Base-by-base conservation (phyloP, 2,113 vertebrate genomes). In the Nothoprocta pentlandii region DNA sequence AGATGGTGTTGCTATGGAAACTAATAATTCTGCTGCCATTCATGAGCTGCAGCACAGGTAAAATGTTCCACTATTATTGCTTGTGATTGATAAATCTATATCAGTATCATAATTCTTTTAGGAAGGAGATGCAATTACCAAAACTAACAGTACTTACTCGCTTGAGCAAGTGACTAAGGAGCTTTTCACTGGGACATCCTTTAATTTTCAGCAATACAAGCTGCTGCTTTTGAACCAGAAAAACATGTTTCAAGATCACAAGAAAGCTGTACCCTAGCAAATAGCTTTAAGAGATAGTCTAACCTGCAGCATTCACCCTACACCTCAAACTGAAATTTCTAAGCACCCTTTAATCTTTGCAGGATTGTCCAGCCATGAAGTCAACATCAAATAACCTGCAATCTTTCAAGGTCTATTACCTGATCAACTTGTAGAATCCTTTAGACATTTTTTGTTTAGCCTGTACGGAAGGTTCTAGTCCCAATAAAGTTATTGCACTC, bases 1-100 rank as follows among this genome's bases (percentile, higher is more conserved):
- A 98, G 98, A 99, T 99, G 98, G 95, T 98, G 98, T 99, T 99
- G 98, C 98, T 98, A 98, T 99, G 99, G 99, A 98, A 99, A 99
- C 98, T 99, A 97, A 96, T 99, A 98, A 98, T 98, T 97, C 98
- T 99, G 96, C 98, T 99, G 98, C 98, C 98, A 98, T 97, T 99
- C 98, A 98, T 98, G 97, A 97, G 96, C 95, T 98, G 98, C 97
- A 98, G 98, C 91, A 93, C 98, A 98, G 99, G 99, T 99, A 98
- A 98, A 98, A 95, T 88, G 82, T 96, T 95, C 97, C 97, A 85
- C 97, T 97, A 81, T 97, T 98, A 96, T 96, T 91, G 87, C 91
- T 96, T 98, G 97, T 98, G 96, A 98, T 98, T 98, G 97, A 98
- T 98, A 97, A 98, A 97, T 97, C 94, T 87, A 93, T 97, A 98